Evolutionary conservation across 1,140 invertebrate species (phyloP), one percentile per base, ranked within the genome.

Genomic region (Leptoteleia sp.): DNA sequence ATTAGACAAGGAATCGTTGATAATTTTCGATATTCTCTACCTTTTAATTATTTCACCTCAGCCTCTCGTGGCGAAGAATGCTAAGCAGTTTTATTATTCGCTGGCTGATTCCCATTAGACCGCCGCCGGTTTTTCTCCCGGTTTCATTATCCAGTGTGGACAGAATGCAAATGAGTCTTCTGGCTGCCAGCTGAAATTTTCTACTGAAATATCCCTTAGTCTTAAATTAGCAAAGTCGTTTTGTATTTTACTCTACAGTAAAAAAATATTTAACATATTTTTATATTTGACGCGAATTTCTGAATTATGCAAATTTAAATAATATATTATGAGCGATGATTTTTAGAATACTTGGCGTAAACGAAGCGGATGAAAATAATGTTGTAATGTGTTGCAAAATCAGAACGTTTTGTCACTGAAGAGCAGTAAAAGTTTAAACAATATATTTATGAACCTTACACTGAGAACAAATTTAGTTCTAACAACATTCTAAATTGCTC

Each of bases 51-150:
- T 84, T 85, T 85, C 83, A 83, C 82, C 80, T 76, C 78, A 81
- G 57, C 79, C 81, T 75, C 78, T 57, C 71, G 64, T 77, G 79
- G 79, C 57, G 82, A 87, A 85, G 84, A 88, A 87, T 88, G 85
- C 86, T 85, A 87, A 88, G 86, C 85, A 88, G 86, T 87, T 88
- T 88, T 86, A 88, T 87, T 88, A 88, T 87, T 87, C 85, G 86
- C 82, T 81, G 78, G 84, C 84, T 85, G 86, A 88, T 87, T 87
- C 85, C 86, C 83, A 85, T 86, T 86, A 86, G 84, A 87, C 82
- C 83, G 81, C 85, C 80, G 83, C 80, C 85, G 83, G 84, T 88
- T 86, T 87, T 84, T 85, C 85, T 85, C 85, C 76, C 80, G 83
- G 86, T 84, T 86, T 87, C 85, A 86, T 88, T 87, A 88, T 83